Conservation (phyloP, 2,888 invertebrate species). For the Cacoxenus indagator region DNA sequence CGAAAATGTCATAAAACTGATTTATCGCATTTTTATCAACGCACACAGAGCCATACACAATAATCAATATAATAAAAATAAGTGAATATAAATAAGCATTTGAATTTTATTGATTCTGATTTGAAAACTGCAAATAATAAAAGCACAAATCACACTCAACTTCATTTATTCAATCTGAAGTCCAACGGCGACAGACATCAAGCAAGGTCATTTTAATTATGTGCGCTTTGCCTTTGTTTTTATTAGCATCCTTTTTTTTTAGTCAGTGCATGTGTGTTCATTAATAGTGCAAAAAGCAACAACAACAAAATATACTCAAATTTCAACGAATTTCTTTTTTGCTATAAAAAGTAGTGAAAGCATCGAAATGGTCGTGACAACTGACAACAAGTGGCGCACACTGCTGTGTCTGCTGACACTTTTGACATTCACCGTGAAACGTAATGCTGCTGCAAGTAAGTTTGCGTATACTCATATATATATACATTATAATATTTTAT, state of each 20-base stretch:
- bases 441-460: conserved; percentile 10
- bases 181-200: conserved; percentile 12
- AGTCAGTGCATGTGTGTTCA: neutral
- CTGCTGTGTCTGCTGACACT: neutral
- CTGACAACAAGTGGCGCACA: conserved; percentile 15
- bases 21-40: conserved; percentile 18
- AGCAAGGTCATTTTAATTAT: conserved; percentile 22
- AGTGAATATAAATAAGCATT: conserved; percentile 6
- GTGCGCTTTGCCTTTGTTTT: neutral
- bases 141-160: neutral
- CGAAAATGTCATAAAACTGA: conserved; percentile 18
- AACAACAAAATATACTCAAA: neutral
- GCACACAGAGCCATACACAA: neutral
- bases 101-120: conserved; percentile 21
- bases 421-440: conserved; percentile 13
- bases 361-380: neutral
- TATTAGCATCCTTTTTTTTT: neutral
- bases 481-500: neutral
- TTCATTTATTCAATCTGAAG: neutral
- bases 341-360: neutral
- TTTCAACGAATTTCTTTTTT: neutral
- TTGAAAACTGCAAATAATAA: conserved; percentile 1
- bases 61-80: neutral
- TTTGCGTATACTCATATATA: neutral
- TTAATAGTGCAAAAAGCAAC: conserved; percentile 6